These are phyloP conservation scores for Pelodytes ibericus DNA, from an alignment of 2,797 vertebrate species.

Conservation along the genomic window DNA sequence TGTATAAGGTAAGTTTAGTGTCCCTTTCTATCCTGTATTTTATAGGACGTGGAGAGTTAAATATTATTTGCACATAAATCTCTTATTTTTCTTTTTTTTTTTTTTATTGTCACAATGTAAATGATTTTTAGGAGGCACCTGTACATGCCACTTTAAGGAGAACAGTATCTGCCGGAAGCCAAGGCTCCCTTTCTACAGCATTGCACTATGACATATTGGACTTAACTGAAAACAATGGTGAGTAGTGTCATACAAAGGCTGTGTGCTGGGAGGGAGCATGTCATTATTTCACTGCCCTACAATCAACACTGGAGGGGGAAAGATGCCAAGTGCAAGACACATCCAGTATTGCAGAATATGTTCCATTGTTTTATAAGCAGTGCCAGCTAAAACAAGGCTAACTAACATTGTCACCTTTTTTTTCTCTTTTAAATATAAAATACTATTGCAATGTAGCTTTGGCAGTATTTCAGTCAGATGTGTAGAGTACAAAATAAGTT, in stretches of 20 bases:
- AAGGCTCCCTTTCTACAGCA: neutral
- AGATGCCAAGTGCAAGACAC: too few relatives aligned
- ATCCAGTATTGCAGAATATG: neutral
- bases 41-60: neutral
- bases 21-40: neutral
- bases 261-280: neutral
- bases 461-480: too few relatives aligned
- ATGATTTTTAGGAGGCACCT: slow-evolving; percentile 56
- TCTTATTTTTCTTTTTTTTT: slow-evolving; percentile 5
- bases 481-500: too few relatives aligned
- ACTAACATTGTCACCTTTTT: too few relatives aligned
- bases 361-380: neutral
- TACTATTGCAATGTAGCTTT: too few relatives aligned
- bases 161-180: slow-evolving; percentile 9
- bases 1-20: slow-evolving; percentile 25
- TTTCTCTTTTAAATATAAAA: too few relatives aligned
- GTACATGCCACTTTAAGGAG: slow-evolving; percentile 49
- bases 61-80: neutral
- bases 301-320: neutral
- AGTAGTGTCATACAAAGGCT: slow-evolving; percentile 49
- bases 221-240: slow-evolving; percentile 57
- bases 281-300: neutral
- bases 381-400: too few relatives aligned
- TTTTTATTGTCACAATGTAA: neutral
- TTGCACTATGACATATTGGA: slow-evolving; percentile 12